Percentiles rank a stretch among this genome's conserved stretches.
These are phyloP conservation scores for Mactra quadrangularis DNA, from an alignment of 1,140 invertebrate genomes.

Conservation along the genomic window DNA sequence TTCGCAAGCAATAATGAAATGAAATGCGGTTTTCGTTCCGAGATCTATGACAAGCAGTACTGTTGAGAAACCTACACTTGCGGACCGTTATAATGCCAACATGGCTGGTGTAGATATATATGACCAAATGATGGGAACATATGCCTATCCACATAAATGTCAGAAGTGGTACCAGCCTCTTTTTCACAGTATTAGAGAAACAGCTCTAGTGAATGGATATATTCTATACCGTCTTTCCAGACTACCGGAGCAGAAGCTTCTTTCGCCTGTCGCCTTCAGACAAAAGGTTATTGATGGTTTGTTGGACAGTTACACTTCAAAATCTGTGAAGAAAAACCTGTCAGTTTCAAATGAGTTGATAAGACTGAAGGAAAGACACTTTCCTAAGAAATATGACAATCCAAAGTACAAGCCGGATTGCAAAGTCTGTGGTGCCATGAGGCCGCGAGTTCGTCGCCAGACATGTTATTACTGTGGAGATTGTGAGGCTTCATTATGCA, in stretches of 20 bases:
- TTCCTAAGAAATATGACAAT: too few relatives aligned
- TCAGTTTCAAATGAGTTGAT: neutral
- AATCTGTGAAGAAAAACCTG: neutral
- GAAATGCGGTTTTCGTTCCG: too few relatives aligned
- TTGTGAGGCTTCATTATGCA: conserved; percentile 7
- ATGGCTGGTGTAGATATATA: conserved; percentile 51
- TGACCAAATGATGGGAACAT: conserved; percentile 39
- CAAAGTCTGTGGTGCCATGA: conserved; percentile 15
- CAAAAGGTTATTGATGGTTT: conserved; percentile 28
- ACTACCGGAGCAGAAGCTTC: neutral
- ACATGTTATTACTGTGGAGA: conserved; percentile 10
- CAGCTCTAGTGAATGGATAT: conserved; percentile 56
- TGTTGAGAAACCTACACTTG: conserved; percentile 20
- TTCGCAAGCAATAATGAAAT: too few relatives aligned
- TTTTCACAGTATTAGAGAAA: conserved; percentile 39
- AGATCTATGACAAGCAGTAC: too few relatives aligned
- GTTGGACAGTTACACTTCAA: too few relatives aligned
- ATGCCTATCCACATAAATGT: conserved; percentile 22
- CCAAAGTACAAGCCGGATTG: conserved; percentile 6
- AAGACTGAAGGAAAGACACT: too few relatives aligned
- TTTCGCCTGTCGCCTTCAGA: conserved; percentile 8
- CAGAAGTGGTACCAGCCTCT: conserved; percentile 53
- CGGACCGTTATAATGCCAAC: conserved; percentile 32
- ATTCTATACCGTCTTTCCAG: conserved; percentile 20
- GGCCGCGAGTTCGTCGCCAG: too few relatives aligned